Conservation (phyloP, 1,140 invertebrate genomes). For the Lasaia peninsularis region DNA sequence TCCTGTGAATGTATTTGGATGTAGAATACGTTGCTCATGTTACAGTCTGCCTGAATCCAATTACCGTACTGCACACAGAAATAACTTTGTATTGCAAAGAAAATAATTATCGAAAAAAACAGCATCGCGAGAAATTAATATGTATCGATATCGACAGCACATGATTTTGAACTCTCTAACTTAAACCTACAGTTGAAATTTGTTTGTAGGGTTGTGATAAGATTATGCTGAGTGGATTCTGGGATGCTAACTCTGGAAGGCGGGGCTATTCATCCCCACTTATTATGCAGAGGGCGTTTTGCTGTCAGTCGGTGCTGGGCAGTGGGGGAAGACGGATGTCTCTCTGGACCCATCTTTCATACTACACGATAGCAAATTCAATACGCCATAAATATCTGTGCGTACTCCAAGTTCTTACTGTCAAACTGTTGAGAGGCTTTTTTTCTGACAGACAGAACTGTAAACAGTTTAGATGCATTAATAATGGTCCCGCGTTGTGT, state of each 20-base stretch:
- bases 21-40: slow-evolving; percentile 15
- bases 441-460: slow-evolving; percentile 27
- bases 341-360: slow-evolving; percentile 52
- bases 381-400: slow-evolving; percentile 59
- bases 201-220: background rate
- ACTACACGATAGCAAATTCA: slow-evolving; percentile 62
- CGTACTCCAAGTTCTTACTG: slow-evolving; percentile 27
- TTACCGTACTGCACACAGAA: slow-evolving; percentile 53
- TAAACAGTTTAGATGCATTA: slow-evolving; percentile 37
- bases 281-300: slow-evolving; percentile 28
- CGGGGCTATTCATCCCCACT: slow-evolving; percentile 47
- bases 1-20: slow-evolving; percentile 12
- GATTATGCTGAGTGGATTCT: slow-evolving; percentile 25
- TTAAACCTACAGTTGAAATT: slow-evolving; percentile 28
- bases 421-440: slow-evolving; percentile 26
- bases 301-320: slow-evolving; percentile 44
- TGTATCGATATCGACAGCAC: background rate
- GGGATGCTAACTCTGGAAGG: slow-evolving; percentile 32
- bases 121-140: slow-evolving; percentile 47
- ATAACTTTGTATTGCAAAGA: slow-evolving; percentile 54
- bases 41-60: slow-evolving; percentile 51
- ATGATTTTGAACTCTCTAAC: slow-evolving; percentile 18
- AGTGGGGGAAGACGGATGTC: slow-evolving; percentile 69
- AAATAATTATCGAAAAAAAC: slow-evolving; percentile 56
- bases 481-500: slow-evolving; percentile 36